Conservation (phyloP, 1,140 invertebrate genomes). For the Trinorchestia longiramus region DNA sequence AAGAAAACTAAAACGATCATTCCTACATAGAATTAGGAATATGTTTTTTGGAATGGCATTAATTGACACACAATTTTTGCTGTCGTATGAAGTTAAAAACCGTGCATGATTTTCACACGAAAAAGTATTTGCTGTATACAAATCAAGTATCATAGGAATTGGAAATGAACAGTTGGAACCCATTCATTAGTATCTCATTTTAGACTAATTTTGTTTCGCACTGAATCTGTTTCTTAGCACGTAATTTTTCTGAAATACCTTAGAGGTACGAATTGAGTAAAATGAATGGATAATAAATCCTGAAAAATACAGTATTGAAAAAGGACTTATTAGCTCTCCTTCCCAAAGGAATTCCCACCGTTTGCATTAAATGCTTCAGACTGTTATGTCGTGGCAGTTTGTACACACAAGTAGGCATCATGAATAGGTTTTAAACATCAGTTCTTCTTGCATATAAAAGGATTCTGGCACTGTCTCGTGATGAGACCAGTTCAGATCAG, state of each 20-base stretch:
- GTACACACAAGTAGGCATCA: not conserved
- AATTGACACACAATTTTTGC: not conserved
- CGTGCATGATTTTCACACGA: not conserved
- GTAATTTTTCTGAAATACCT: not conserved
- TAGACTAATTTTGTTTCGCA: not conserved
- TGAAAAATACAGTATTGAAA: not conserved
- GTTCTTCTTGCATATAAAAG: not conserved
- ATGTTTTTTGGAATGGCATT: not conserved
- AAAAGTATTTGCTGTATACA: not conserved
- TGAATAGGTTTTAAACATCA: not conserved
- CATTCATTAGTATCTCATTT: not conserved
- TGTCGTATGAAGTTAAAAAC: not conserved
- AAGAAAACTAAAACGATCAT: not conserved
- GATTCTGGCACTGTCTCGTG: not conserved
- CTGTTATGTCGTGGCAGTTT: not conserved
- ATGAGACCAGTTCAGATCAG: not conserved
- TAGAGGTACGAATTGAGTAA: not conserved
- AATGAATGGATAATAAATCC: not conserved
- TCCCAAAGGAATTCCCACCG: not conserved
- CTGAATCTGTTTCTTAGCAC: not conserved
- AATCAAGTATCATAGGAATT: not conserved
- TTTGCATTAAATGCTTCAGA: not conserved
- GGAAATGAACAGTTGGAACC: not conserved
- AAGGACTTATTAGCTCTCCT: not conserved
- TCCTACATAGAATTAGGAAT: not conserved